A percentile compares a stretch with the other conserved stretches of the same genome.
Conservation (phyloP, 23 tunicate species). For the Botrylloides violaceus region DNA sequence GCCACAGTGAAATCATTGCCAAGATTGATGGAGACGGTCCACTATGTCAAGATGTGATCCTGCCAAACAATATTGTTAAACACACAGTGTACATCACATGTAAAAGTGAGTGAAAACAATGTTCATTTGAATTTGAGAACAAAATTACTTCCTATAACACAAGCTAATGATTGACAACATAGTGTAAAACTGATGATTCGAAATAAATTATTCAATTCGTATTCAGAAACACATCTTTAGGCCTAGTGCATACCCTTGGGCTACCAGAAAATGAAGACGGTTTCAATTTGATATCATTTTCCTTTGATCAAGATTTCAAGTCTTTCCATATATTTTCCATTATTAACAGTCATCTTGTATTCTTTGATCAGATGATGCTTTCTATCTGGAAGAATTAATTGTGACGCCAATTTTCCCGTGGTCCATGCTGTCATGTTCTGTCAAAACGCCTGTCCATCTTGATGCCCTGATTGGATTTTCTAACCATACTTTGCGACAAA, state of each 20-base stretch:
- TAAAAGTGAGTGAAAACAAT: not conserved
- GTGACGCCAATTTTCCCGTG: not conserved
- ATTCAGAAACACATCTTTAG: too few species aligned
- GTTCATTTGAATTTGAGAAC: too few species aligned
- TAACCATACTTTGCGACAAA: not conserved
- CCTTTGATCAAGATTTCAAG: too few species aligned
- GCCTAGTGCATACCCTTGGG: too few species aligned
- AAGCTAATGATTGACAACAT: too few species aligned
- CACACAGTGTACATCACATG: not conserved
- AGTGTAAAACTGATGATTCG: too few species aligned
- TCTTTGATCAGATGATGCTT: not conserved
- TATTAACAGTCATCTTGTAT: too few species aligned
- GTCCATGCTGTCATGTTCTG: not conserved
- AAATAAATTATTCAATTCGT: too few species aligned
- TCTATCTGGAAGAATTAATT: not conserved
- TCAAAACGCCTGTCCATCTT: not conserved
- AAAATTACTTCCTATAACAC: too few species aligned
- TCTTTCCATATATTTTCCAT: too few species aligned
- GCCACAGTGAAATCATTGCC: constrained; percentile 7
- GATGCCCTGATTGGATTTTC: not conserved
- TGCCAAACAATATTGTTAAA: not conserved
- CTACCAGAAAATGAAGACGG: too few species aligned
- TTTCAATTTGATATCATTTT: too few species aligned
- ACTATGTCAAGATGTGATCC: not conserved
- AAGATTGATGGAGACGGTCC: not conserved